Percentiles rank a stretch among this genome's conserved stretches.
These are phyloP conservation scores for Psittacula cyanocephala DNA, from an alignment of 2,113 vertebrate genomes.

Conservation along the genomic window DNA sequence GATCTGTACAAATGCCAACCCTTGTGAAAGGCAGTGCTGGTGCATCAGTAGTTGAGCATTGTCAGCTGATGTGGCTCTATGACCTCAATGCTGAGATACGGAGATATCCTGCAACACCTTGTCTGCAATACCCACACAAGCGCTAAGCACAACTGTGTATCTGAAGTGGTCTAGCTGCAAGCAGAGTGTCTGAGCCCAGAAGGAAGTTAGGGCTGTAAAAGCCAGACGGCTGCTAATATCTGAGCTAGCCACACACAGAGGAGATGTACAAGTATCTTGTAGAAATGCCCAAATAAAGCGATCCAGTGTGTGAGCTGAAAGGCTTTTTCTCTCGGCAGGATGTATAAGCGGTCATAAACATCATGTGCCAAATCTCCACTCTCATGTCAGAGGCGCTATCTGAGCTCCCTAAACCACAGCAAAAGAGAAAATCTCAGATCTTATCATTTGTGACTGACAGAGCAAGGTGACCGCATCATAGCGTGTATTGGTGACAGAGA, in stretches of 20 bases:
- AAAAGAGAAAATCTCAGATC: background rate
- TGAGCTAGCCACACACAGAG: background rate
- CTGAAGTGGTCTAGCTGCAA: no score
- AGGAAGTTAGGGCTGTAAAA: background rate
- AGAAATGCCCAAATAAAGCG: background rate
- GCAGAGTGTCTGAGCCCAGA: background rate
- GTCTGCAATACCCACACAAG: background rate
- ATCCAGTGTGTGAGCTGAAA: background rate
- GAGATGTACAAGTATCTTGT: background rate
- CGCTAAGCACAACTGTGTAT: accelerated
- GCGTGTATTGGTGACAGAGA: background rate
- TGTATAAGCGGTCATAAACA: background rate
- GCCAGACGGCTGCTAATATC: background rate
- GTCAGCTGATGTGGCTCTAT: accelerated
- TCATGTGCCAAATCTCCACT: background rate
- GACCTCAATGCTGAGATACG: accelerated
- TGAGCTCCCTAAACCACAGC: background rate
- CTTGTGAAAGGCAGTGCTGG: background rate
- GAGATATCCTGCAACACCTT: background rate
- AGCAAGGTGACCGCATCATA: background rate
- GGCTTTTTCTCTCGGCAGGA: background rate
- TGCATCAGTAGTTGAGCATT: background rate
- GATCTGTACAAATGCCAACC: background rate
- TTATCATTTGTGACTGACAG: background rate
- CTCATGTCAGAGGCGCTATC: background rate